These are phyloP conservation scores for Ormyrus labotus DNA, from an alignment of 2,888 invertebrate genomes.

Conservation along the genomic window DNA sequence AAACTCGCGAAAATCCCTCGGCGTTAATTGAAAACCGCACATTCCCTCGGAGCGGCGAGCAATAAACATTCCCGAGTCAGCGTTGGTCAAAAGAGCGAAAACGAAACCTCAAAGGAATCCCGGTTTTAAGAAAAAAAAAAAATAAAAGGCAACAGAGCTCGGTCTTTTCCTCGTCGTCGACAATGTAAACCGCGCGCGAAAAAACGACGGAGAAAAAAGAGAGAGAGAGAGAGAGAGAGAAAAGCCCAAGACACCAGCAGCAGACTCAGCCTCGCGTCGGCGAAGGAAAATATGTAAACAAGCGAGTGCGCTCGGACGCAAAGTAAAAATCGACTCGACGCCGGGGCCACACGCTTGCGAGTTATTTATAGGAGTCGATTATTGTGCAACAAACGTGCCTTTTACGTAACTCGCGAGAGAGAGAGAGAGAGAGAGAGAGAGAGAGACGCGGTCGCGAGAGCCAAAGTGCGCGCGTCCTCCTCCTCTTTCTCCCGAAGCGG, in stretches of 20 bases:
- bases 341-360: conserved; percentile 61
- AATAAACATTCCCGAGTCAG: too few species aligned
- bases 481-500: not conserved
- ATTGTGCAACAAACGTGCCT: conserved; percentile 73
- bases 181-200: not conserved
- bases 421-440: too few species aligned
- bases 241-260: not conserved
- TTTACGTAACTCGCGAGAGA: conserved; percentile 67
- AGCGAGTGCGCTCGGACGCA: conserved; percentile 29
- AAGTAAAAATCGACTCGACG: conserved; percentile 34
- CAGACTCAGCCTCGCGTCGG: not conserved
- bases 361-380: conserved; percentile 73
- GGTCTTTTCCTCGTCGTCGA: not conserved
- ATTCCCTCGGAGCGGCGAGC: too few species aligned
- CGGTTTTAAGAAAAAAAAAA: too few species aligned
- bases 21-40: too few species aligned
- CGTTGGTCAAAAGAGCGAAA: too few species aligned
- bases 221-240: not conserved
- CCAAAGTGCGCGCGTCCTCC: conserved; percentile 1
- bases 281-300: conserved; percentile 62
- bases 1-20: too few species aligned
- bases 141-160: too few species aligned
- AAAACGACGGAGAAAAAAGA: conserved; percentile 1
- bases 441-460: too few species aligned
- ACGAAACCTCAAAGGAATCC: too few species aligned